Evolutionary conservation across 2,113 vertebrate species (phyloP).

Genomic region (Dasyurus viverrinus): DNA sequence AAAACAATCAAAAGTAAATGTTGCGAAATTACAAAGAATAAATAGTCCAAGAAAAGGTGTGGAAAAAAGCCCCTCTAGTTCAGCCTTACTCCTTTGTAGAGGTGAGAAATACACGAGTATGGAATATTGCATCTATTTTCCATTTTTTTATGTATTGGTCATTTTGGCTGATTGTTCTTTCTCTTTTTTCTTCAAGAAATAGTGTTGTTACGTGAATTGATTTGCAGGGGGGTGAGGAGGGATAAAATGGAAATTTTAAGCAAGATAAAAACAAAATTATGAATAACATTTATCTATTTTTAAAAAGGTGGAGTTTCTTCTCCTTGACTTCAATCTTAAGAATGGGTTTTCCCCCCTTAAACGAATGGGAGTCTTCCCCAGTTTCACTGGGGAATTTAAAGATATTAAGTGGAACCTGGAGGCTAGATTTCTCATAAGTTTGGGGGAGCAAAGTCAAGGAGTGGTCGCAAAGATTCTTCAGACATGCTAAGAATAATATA

Average conservation of each 20-base stretch:
- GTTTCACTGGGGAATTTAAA: conserved; percentile 68
- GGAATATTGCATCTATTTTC: not conserved
- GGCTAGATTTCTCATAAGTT: conserved; percentile 71
- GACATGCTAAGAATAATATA: conserved; percentile 47
- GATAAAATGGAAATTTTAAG: not conserved
- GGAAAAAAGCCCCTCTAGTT: not conserved
- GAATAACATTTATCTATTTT: not conserved
- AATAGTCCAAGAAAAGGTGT: not conserved
- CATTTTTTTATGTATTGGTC: not conserved
- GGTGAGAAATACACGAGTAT: not conserved
- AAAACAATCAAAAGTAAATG: not conserved
- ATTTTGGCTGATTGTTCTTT: not conserved
- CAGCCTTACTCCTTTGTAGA: not conserved
- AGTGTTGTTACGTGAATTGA: not conserved
- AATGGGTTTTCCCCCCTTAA: conserved; percentile 40
- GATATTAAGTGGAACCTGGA: not conserved
- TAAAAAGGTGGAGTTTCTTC: conserved; percentile 18
- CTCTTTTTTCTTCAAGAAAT: not conserved
- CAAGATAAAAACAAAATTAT: not conserved
- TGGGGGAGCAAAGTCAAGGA: not conserved
- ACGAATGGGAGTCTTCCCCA: not conserved
- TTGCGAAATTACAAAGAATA: not conserved
- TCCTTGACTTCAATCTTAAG: conserved; percentile 1
- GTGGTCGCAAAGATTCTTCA: conserved; percentile 52
- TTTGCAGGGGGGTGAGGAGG: not conserved